Evolutionary conservation across 2,797 vertebrate genomes (phyloP).

Genomic region (Sebastes hubbsi): DNA sequence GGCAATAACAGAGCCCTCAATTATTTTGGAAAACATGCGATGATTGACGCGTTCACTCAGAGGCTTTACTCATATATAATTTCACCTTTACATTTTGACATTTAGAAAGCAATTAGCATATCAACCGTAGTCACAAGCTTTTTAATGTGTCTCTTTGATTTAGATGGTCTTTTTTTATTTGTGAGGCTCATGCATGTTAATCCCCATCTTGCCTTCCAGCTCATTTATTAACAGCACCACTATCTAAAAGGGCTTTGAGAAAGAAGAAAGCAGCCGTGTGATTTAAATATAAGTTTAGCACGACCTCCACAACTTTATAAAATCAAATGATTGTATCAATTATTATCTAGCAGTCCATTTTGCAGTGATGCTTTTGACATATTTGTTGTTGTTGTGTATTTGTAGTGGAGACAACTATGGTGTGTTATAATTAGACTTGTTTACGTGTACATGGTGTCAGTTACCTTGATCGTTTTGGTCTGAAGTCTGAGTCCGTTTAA

Average conservation of each 20-base stretch:
- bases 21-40: conserved; percentile 46
- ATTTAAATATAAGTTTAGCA: conserved; percentile 10
- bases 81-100: conserved; percentile 75
- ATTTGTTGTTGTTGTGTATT: neutral
- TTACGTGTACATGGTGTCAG: neutral
- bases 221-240: conserved; percentile 30
- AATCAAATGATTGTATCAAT: neutral
- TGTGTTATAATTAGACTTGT: neutral
- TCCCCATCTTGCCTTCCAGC: conserved; percentile 47
- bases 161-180: conserved; percentile 64
- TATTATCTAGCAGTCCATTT: neutral
- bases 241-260: conserved; percentile 30
- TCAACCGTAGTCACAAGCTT: conserved; percentile 62
- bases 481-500: conserved; percentile 99
- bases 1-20: conserved; percentile 52
- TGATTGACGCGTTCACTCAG: conserved; percentile 56
- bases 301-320: conserved; percentile 15
- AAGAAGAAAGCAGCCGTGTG: conserved; percentile 24
- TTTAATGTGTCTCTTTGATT: conserved; percentile 66
- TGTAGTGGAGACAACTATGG: neutral
- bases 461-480: conserved; percentile 99
- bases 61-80: conserved; percentile 47
- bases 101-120: conserved; percentile 77
- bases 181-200: conserved; percentile 53
- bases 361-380: neutral